A percentile compares a stretch with the other conserved stretches of the same genome.
phyloP scores from a whole-genome alignment of 2,797 vertebrate species.

The Buceros bicornis region DNA sequence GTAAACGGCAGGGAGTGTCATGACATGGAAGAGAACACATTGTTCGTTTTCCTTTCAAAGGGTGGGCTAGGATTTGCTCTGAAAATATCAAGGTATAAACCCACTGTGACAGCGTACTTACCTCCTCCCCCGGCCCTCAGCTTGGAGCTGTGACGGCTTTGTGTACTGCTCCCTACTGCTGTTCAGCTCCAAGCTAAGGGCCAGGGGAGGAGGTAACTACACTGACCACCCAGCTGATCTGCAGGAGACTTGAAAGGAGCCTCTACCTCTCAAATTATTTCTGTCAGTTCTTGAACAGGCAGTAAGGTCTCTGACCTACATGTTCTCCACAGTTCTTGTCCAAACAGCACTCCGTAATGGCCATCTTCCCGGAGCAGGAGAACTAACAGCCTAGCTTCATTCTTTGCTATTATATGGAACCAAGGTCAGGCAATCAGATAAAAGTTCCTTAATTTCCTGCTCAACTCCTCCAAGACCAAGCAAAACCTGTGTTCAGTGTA shows the following conservation, averaged over 20 bases:
- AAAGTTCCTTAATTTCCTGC: neutral
- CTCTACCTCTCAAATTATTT: neutral
- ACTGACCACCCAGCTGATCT: neutral
- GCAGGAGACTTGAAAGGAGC: neutral
- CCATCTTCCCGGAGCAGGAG: neutral
- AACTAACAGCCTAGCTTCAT: neutral
- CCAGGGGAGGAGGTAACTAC: neutral
- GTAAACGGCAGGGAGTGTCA: neutral
- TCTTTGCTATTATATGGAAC: neutral
- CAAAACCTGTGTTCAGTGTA: neutral
- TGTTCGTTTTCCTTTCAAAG: neutral
- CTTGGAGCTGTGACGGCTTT: neutral
- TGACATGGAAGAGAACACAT: neutral
- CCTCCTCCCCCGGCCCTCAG: neutral
- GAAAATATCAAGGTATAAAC: neutral
- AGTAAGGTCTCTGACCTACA: neutral
- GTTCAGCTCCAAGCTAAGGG: neutral
- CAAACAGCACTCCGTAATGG: neutral
- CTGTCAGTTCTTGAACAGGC: neutral
- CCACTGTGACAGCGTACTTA: fast-evolving
- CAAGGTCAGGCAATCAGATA: neutral
- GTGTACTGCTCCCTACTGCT: neutral
- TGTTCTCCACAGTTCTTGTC: neutral
- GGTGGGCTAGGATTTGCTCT: neutral
- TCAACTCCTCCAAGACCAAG: neutral